Percentiles rank a stretch among this genome's conserved stretches.
These are phyloP conservation scores for Danio tinwini DNA, from an alignment of 2,797 vertebrate genomes.

Conservation along the genomic window DNA sequence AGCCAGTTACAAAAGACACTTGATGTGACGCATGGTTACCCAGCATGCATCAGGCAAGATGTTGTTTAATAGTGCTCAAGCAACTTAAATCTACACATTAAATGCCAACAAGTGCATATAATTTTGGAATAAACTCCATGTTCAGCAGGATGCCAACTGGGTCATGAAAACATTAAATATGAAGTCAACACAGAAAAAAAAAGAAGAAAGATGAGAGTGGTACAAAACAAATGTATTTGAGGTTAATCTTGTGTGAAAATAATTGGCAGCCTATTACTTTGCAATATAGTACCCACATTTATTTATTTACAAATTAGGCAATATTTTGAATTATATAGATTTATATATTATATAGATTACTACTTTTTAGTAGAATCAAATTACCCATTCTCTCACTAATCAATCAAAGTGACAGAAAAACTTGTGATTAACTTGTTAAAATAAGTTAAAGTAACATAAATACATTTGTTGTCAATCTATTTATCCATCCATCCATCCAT, in stretches of 20 bases:
- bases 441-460: no score
- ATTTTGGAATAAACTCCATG: constrained; percentile 44
- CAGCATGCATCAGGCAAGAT: constrained; percentile 81
- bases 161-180: constrained; percentile 57
- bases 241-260: background rate
- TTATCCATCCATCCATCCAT: no score
- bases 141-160: constrained; percentile 39
- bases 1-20: constrained; percentile 77
- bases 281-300: no score
- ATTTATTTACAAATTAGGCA: no score
- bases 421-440: no score
- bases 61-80: constrained; percentile 55
- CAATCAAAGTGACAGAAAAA: no score
- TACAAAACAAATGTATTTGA: constrained; percentile 26
- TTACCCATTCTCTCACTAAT: no score
- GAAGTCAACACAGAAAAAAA: constrained; percentile 42
- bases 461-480: no score
- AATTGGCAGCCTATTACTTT: no score
- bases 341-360: no score
- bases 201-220: constrained; percentile 59
- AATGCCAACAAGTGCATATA: constrained; percentile 9
- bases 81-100: constrained; percentile 21
- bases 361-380: no score
- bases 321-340: no score
- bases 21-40: constrained; percentile 72